Conservation (phyloP, 2,797 vertebrate genomes). For the Sebastes taczanowskii region DNA sequence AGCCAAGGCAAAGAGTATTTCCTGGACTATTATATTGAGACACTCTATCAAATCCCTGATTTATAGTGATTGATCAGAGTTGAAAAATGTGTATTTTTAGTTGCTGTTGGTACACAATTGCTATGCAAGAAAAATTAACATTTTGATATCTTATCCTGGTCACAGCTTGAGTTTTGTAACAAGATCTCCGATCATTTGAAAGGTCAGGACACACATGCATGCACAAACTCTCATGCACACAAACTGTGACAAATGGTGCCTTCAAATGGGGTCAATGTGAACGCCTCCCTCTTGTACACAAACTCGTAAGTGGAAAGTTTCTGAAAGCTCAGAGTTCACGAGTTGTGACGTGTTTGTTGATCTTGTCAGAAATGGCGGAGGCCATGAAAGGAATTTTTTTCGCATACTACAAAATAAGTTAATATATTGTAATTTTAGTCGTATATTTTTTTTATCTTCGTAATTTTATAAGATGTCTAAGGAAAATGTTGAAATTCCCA, state of each 20-base stretch:
- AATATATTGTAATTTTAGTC: neutral
- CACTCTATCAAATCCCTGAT: neutral
- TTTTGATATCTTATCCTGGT: neutral
- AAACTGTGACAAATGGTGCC: neutral
- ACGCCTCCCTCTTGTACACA: too few species aligned
- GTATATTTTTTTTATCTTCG: neutral
- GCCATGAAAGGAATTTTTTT: neutral
- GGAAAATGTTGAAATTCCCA: too few species aligned
- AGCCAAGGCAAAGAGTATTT: neutral
- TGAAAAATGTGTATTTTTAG: neutral
- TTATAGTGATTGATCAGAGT: neutral
- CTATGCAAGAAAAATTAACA: fast-evolving
- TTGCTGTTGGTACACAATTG: neutral
- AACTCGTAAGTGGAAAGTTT: too few species aligned
- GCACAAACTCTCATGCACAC: neutral
- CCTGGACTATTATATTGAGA: neutral
- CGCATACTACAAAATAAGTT: neutral
- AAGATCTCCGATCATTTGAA: neutral
- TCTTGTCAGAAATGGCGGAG: neutral
- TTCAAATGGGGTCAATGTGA: neutral
- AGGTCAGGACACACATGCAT: neutral
- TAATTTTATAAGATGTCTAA: neutral
- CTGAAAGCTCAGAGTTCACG: neutral
- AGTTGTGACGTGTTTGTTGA: neutral
- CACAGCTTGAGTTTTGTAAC: neutral